Conservation (phyloP, 2,797 vertebrate genomes). For the Dipus sagitta region DNA sequence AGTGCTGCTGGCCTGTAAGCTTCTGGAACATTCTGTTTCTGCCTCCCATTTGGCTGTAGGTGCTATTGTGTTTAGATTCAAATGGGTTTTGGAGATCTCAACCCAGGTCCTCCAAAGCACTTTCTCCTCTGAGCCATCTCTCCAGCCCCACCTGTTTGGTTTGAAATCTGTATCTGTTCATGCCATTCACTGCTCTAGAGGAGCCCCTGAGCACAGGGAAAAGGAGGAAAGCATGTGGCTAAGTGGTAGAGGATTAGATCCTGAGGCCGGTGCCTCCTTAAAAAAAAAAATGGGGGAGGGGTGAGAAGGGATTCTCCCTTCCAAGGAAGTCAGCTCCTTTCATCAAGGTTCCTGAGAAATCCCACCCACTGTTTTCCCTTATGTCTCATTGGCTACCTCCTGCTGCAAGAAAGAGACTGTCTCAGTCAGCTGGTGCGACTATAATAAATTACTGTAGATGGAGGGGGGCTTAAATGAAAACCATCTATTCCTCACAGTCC, state of each 20-base stretch:
- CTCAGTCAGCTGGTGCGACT: not conserved
- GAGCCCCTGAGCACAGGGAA: not conserved
- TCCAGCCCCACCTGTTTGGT: not conserved
- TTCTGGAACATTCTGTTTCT: too few relatives aligned
- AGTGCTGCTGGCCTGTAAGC: too few relatives aligned
- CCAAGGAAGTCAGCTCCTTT: not conserved
- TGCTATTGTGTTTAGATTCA: too few relatives aligned
- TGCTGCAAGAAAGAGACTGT: slow-evolving; percentile 5
- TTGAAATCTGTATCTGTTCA: not conserved
- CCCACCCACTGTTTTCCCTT: slow-evolving; percentile 8
- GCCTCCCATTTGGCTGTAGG: too few relatives aligned
- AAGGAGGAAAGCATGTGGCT: not conserved
- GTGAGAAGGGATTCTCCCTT: not conserved
- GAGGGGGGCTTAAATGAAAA: not conserved
- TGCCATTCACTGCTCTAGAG: not conserved
- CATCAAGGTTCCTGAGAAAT: not conserved
- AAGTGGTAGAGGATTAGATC: not conserved
- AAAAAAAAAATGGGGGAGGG: not conserved
- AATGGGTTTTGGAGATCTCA: too few relatives aligned
- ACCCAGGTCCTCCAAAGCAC: too few relatives aligned
- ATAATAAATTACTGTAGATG: not conserved
- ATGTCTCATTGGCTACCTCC: not conserved
- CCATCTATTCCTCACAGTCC: not conserved
- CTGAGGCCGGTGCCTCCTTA: not conserved
- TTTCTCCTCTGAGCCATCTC: too few relatives aligned